Evolutionary conservation across 92 coral and sea anemone species (phyloP).

Genomic region (Galaxea fascicularis): DNA sequence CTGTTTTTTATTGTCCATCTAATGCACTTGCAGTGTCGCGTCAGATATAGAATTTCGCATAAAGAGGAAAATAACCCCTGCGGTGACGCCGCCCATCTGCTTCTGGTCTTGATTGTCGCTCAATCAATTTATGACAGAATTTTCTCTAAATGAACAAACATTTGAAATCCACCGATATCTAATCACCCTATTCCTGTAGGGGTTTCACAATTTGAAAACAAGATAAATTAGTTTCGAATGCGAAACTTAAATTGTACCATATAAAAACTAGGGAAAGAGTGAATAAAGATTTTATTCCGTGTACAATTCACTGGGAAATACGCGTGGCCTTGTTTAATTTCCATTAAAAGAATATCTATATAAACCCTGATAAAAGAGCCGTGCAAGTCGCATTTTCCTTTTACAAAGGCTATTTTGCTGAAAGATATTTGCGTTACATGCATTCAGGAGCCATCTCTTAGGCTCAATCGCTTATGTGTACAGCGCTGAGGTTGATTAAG

Average conservation of each 20-base stretch:
- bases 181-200: conserved; percentile 10
- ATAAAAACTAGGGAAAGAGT: not conserved
- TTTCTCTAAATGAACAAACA: conserved; percentile 6
- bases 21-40: not conserved
- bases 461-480: not conserved
- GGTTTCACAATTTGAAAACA: not conserved
- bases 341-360: not conserved
- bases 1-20: not conserved
- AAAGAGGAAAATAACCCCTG: not conserved
- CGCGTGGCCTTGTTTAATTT: not conserved
- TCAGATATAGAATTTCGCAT: not conserved
- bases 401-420: not conserved
- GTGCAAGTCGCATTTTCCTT: conserved; percentile 1
- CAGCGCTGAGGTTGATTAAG: too few species aligned
- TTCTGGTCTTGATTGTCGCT: conserved; percentile 17
- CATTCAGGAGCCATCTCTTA: not conserved
- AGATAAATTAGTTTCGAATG: conserved; percentile 1
- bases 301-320: not conserved
- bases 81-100: conserved; percentile 13
- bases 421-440: not conserved
- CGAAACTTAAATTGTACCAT: not conserved
- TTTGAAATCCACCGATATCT: not conserved
- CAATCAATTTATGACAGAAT: conserved; percentile 15
- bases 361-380: not conserved
- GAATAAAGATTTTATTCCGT: not conserved